A percentile compares a stretch with the other conserved stretches of the same genome.
These are phyloP conservation scores for Morone chrysops DNA, from an alignment of 2,113 vertebrate species.

Conservation along the genomic window DNA sequence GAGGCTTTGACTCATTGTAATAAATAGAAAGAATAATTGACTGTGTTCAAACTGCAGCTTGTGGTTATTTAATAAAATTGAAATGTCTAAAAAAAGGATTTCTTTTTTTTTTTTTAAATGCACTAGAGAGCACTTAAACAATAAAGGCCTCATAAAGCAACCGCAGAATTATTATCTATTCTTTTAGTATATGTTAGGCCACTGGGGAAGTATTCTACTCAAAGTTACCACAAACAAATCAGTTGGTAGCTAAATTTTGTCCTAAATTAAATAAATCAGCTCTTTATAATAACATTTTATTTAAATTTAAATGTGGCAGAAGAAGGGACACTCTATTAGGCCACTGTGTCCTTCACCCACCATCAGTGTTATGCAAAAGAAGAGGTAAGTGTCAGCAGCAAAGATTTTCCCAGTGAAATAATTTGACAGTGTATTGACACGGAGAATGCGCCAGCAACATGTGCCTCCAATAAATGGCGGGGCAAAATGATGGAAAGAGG, in stretches of 20 bases:
- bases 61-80: background rate
- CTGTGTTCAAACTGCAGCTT: background rate
- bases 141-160: background rate
- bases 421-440: constrained; percentile 41
- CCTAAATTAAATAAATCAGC: background rate
- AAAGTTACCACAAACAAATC: background rate
- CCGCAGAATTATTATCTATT: background rate
- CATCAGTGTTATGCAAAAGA: constrained; percentile 6
- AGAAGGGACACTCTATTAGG: background rate
- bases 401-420: constrained; percentile 36
- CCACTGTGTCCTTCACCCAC: background rate
- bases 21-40: background rate
- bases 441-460: constrained; percentile 11
- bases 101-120: background rate
- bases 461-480: constrained; percentile 37
- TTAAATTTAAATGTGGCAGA: background rate
- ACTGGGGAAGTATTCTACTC: background rate
- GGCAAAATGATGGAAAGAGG: constrained; percentile 41
- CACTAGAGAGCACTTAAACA: background rate
- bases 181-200: too few relatives aligned
- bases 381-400: constrained; percentile 34
- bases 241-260: background rate
- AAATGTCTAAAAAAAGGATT: too few relatives aligned
- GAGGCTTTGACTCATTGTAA: background rate
- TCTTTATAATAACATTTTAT: too few relatives aligned